phyloP scores from a whole-genome alignment of 2,797 vertebrate genomes.

The Catostomus latipinnis region DNA sequence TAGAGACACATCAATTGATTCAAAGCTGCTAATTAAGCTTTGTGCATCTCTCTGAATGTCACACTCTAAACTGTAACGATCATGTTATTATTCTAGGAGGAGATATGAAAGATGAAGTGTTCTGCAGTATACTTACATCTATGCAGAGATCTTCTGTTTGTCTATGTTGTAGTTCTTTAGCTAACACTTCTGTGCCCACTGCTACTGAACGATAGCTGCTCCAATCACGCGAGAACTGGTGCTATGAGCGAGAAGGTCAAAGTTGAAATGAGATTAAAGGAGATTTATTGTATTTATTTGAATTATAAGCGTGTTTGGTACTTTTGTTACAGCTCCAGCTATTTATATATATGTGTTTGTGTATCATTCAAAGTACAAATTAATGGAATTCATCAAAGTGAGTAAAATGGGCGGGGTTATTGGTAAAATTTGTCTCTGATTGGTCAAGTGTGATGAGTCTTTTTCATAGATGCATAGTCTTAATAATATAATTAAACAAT shows the following conservation, averaged over 20 bases:
- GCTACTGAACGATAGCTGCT: not conserved
- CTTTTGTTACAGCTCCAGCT: too few relatives aligned
- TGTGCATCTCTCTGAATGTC: not conserved
- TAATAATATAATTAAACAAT: too few relatives aligned
- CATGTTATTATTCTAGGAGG: not conserved
- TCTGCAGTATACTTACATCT: not conserved
- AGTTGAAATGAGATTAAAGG: not conserved
- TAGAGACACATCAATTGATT: not conserved
- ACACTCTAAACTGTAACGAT: not conserved
- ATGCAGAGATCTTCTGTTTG: not conserved
- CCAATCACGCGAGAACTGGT: slow-evolving; percentile 7
- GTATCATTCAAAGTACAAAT: too few relatives aligned
- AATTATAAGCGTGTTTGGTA: too few relatives aligned
- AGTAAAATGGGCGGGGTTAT: too few relatives aligned
- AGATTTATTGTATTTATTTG: too few relatives aligned
- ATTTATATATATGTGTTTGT: too few relatives aligned
- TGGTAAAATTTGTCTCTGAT: too few relatives aligned
- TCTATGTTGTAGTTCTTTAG: not conserved
- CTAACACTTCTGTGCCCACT: not conserved
- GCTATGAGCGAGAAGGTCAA: not conserved
- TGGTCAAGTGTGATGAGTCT: too few relatives aligned
- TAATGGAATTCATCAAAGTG: too few relatives aligned
- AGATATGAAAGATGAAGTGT: not conserved
- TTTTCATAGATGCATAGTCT: too few relatives aligned
- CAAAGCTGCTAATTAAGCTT: not conserved